Percentiles rank a stretch among this genome's conserved stretches.
phyloP scores from a whole-genome alignment of 2,113 vertebrate species.

The Oncorhynchus gorbuscha region DNA sequence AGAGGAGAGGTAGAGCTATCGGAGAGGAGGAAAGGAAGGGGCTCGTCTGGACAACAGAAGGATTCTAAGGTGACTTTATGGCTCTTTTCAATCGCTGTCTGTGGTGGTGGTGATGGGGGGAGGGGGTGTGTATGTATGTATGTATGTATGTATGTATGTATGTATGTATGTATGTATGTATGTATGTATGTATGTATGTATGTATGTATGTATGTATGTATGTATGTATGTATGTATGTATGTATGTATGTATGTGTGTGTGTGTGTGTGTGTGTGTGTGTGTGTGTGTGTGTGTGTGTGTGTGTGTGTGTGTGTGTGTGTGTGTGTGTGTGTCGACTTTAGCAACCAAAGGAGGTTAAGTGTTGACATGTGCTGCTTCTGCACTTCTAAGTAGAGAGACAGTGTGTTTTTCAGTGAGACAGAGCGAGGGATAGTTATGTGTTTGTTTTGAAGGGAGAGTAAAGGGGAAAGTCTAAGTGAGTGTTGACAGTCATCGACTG shows the following conservation, averaged over 20 bases:
- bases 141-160: conserved; percentile 1
- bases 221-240: background rate
- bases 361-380: conserved; percentile 64
- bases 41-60: conserved; percentile 62
- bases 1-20: conserved; percentile 28
- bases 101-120: conserved; percentile 5
- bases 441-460: conserved; percentile 36
- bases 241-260: background rate
- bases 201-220: background rate
- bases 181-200: conserved; percentile 11
- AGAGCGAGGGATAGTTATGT: background rate
- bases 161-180: conserved; percentile 13
- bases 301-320: conserved; percentile 10
- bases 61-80: conserved; percentile 75
- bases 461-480: background rate
- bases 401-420: background rate
- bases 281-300: conserved; percentile 7
- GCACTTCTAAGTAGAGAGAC: conserved; percentile 28
- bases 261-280: conserved; percentile 22
- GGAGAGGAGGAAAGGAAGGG: conserved; percentile 46
- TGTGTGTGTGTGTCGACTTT: background rate
- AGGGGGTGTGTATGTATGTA: background rate
- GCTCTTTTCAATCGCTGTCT: conserved; percentile 38
- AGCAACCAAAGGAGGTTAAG: background rate
- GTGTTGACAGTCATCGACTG: conserved; percentile 56